Conservation (phyloP, 2,888 invertebrate genomes). For the Andrena fulva region DNA sequence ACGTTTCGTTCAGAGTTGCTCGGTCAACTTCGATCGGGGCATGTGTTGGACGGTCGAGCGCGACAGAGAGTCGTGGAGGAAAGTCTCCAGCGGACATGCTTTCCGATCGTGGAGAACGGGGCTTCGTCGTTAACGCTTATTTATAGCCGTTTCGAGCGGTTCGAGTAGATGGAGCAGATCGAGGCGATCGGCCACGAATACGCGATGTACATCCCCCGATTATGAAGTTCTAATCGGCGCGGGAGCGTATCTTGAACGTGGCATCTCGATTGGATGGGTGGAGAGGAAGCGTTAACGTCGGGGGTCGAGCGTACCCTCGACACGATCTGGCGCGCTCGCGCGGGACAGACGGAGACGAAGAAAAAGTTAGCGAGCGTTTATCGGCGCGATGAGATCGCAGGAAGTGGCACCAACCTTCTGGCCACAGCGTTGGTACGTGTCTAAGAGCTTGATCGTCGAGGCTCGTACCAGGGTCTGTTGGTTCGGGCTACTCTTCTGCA, state of each 20-base stretch:
- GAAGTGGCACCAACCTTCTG: constrained; percentile 86
- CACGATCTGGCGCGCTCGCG: neutral
- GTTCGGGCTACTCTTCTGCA: constrained; percentile 83
- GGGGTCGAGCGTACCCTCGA: constrained; percentile 22
- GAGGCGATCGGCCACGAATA: neutral
- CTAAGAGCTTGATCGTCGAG: constrained; percentile 89
- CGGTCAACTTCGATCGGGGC: constrained; percentile 3
- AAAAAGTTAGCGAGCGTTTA: constrained; percentile 13
- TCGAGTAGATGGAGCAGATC: too few species aligned
- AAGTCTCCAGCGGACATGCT: constrained; percentile 15
- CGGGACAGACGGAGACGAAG: neutral
- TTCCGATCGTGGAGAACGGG: neutral
- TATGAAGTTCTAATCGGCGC: constrained; percentile 15
- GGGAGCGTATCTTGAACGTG: neutral
- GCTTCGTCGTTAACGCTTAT: constrained; percentile 45
- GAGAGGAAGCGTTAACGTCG: constrained; percentile 11
- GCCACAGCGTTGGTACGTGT: constrained; percentile 89
- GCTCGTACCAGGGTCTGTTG: constrained; percentile 88
- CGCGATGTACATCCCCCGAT: constrained; percentile 20
- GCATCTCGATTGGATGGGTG: neutral
- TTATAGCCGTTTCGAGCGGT: constrained; percentile 37
- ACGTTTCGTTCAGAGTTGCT: neutral
- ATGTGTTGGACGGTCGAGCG: neutral
- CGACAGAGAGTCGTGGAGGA: constrained; percentile 21
- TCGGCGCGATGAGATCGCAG: constrained; percentile 46